phyloP scores from a whole-genome alignment of 2,888 invertebrate genomes.

The Elegia similella region DNA sequence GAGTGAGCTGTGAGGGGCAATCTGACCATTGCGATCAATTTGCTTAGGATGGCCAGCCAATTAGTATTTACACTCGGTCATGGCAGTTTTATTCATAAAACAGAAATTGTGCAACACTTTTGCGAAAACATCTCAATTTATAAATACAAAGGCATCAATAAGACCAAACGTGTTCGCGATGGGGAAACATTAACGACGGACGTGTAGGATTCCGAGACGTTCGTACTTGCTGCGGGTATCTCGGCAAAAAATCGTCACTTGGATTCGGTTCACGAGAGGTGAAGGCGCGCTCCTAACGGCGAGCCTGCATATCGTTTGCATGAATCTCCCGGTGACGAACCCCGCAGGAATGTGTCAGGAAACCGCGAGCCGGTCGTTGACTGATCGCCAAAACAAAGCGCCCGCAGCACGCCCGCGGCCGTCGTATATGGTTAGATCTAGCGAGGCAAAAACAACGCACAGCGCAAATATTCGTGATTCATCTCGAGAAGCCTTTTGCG shows the following conservation, averaged over 20 bases:
- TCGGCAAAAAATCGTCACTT: constrained; percentile 33
- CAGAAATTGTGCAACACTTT: constrained; percentile 44
- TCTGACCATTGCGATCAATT: constrained; percentile 33
- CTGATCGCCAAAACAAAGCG: constrained; percentile 54
- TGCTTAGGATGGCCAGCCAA: constrained; percentile 35
- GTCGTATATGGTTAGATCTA: constrained; percentile 45
- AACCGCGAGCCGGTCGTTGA: constrained; percentile 57
- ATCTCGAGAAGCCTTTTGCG: constrained; percentile 54
- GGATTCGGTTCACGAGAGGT: constrained; percentile 35
- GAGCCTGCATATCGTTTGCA: constrained; percentile 60
- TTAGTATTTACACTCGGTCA: background rate
- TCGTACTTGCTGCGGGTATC: constrained; percentile 27
- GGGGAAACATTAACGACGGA: constrained; percentile 21
- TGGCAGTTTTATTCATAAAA: constrained; percentile 43
- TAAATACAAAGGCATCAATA: constrained; percentile 30
- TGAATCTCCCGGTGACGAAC: constrained; percentile 65
- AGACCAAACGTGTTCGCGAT: constrained; percentile 29
- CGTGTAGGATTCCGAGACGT: constrained; percentile 19
- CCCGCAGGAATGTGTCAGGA: constrained; percentile 54
- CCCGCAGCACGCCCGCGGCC: constrained; percentile 42
- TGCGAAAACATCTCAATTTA: constrained; percentile 36
- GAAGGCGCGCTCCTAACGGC: constrained; percentile 48
- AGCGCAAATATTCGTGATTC: constrained; percentile 59
- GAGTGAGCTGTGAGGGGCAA: constrained; percentile 31
- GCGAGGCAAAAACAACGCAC: constrained; percentile 48